phyloP scores from a whole-genome alignment of 2,113 vertebrate genomes.

The Hyperopisus bebe region DNA sequence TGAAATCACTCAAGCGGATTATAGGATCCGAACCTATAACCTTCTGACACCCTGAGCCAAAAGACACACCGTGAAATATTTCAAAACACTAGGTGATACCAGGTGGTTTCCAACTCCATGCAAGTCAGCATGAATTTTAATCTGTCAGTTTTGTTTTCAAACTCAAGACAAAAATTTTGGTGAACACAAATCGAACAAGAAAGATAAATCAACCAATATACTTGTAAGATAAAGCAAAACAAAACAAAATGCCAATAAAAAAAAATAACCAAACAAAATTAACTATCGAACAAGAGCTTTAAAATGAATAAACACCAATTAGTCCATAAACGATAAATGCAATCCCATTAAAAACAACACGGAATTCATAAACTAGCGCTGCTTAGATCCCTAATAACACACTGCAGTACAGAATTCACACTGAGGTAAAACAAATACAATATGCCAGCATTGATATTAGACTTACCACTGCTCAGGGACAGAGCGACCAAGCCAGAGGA shows the following conservation, averaged over 20 bases:
- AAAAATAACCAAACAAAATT: not conserved
- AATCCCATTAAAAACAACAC: not conserved
- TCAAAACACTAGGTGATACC: not conserved
- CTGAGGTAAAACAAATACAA: not conserved
- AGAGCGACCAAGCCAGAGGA: not conserved
- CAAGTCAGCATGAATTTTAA: not conserved
- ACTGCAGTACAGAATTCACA: not conserved
- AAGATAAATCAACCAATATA: not conserved
- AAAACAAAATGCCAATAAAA: not conserved
- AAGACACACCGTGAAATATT: not conserved
- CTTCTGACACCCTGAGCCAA: not conserved
- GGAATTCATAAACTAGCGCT: not conserved
- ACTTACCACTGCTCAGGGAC: not conserved
- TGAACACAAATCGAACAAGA: not conserved
- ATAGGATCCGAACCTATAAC: not conserved
- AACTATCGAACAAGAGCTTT: not conserved
- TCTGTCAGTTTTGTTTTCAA: not conserved
- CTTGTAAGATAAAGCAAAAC: not conserved
- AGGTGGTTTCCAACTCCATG: not conserved
- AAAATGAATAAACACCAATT: not conserved
- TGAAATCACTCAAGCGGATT: not conserved
- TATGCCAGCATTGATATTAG: not conserved
- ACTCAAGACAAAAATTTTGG: not conserved
- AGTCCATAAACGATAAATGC: not conserved
- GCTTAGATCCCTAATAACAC: not conserved